Evolutionary conservation across 1,140 invertebrate genomes (phyloP).

Genomic region (Pseudomyrmex dendroicus): DNA sequence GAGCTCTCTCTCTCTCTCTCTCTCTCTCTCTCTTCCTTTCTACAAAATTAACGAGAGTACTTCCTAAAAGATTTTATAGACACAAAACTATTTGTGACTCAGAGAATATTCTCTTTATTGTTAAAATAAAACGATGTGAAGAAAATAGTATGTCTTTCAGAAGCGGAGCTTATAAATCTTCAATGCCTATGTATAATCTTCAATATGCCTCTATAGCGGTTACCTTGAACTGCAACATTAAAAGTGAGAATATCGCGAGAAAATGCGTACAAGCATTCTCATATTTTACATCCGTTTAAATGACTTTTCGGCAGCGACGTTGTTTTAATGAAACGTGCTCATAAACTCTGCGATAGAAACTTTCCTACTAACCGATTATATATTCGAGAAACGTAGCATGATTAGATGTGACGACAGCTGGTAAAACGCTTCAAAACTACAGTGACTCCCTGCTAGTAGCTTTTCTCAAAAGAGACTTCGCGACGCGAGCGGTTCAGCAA

Average conservation of each 20-base stretch:
- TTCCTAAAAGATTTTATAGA: no score
- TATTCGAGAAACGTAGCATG: neutral
- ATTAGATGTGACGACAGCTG: neutral
- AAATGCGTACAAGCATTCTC: neutral
- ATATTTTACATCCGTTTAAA: neutral
- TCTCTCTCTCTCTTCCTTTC: neutral
- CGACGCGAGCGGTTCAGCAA: neutral
- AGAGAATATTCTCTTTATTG: no score
- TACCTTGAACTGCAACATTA: neutral
- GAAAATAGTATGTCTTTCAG: neutral
- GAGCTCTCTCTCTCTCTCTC: neutral
- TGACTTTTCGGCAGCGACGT: neutral
- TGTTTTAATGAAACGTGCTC: neutral
- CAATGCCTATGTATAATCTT: neutral
- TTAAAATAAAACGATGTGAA: no score
- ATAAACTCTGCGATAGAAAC: neutral
- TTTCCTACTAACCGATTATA: neutral
- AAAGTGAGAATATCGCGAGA: neutral
- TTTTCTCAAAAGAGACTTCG: neutral
- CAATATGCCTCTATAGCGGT: neutral
- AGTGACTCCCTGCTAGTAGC: neutral
- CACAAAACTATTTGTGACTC: no score
- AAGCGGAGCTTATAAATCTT: neutral
- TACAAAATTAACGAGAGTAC: no score
- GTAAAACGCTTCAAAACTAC: neutral